These are phyloP conservation scores for Tetragnatha versicolor DNA, from an alignment of 1,140 invertebrate species.

Conservation along the genomic window DNA sequence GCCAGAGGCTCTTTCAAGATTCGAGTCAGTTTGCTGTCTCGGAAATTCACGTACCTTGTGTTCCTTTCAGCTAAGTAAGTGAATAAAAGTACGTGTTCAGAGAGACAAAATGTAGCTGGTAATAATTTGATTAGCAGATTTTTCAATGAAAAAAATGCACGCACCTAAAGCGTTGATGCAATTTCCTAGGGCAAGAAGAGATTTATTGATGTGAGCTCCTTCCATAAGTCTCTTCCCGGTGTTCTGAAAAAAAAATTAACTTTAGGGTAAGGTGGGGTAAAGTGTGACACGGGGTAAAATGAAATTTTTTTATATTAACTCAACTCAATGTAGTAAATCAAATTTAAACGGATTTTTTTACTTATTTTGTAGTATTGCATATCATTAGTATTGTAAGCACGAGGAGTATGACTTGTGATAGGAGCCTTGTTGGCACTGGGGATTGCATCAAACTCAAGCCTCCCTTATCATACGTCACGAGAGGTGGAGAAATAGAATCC, in stretches of 20 bases:
- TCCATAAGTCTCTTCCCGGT: constrained; percentile 89
- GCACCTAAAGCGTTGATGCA: constrained; percentile 93
- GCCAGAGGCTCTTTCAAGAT: constrained; percentile 93
- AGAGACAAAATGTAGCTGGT: not conserved
- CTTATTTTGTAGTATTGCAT: no score
- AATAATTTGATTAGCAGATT: not conserved
- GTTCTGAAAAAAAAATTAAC: constrained; percentile 68
- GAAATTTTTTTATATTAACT: no score
- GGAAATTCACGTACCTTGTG: constrained; percentile 83
- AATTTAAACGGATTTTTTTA: no score
- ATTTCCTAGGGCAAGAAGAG: constrained; percentile 89
- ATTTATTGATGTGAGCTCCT: constrained; percentile 94
- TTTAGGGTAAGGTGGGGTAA: no score
- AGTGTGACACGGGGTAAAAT: no score
- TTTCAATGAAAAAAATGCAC: not conserved
- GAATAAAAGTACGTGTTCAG: not conserved
- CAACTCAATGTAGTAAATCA: no score
- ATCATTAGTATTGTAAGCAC: no score
- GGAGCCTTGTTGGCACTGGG: no score
- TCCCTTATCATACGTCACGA: no score
- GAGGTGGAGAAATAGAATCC: no score
- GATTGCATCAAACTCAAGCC: no score
- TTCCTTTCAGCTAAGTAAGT: constrained; percentile 70
- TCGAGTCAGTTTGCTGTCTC: constrained; percentile 94
- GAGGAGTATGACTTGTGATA: no score